These are phyloP conservation scores for Machimus atricapillus DNA, from an alignment of 2,888 invertebrate genomes.

Conservation along the genomic window DNA sequence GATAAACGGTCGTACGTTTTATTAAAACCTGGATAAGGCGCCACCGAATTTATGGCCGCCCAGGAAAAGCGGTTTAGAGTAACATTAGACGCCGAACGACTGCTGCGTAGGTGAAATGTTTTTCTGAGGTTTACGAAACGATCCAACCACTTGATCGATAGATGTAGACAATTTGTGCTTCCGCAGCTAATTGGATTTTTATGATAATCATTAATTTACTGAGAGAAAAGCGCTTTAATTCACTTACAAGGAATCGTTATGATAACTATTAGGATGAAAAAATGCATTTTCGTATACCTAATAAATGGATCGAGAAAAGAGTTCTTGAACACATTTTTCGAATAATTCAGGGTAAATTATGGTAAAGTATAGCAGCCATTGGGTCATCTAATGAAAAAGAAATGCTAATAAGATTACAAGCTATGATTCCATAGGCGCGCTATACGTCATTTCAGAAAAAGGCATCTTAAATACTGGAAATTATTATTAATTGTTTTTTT, in stretches of 20 bases:
- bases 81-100: neutral
- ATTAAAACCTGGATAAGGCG: constrained; percentile 20
- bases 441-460: neutral
- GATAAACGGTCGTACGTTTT: constrained; percentile 12
- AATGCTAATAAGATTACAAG: neutral
- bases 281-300: neutral
- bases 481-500: neutral
- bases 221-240: constrained; percentile 6
- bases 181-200: constrained; percentile 38
- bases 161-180: constrained; percentile 38
- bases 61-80: neutral
- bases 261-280: neutral
- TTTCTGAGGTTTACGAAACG: neutral
- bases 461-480: neutral
- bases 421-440: neutral
- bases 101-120: constrained; percentile 22
- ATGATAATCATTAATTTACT: constrained; percentile 29
- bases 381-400: neutral
- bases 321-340: neutral
- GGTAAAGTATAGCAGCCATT: neutral
- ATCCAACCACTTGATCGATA: constrained; percentile 7
- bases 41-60: neutral
- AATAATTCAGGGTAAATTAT: neutral
- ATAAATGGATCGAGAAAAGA: neutral
- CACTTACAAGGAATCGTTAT: neutral